These are phyloP conservation scores for Goniozus legneri DNA, from an alignment of 1,140 invertebrate genomes.

Conservation along the genomic window DNA sequence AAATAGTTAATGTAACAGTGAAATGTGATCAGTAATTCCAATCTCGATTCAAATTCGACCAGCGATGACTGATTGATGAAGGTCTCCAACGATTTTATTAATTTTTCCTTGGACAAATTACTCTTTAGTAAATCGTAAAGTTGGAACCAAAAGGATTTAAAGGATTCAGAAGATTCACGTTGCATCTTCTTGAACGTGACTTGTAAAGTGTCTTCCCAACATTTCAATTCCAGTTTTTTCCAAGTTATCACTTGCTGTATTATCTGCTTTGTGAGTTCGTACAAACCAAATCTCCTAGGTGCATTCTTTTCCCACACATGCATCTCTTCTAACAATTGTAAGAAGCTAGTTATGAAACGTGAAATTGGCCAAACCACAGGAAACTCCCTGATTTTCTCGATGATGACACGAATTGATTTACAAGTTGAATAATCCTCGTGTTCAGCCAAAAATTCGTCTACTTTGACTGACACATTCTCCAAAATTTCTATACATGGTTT, in stretches of 20 bases:
- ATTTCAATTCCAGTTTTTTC: conserved; percentile 85
- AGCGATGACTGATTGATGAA: conserved; percentile 84
- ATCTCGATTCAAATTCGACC: conserved; percentile 76
- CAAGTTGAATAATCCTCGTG: conserved; percentile 91
- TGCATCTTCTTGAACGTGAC: conserved; percentile 62
- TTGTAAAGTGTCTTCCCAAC: conserved; percentile 78
- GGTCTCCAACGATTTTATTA: conserved; percentile 61
- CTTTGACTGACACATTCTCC: conserved; percentile 59
- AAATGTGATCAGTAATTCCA: conserved; percentile 76
- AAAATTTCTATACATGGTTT: conserved; percentile 69
- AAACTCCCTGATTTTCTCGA: conserved; percentile 75
- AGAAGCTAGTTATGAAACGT: conserved; percentile 85
- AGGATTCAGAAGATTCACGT: conserved; percentile 70
- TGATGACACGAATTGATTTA: conserved; percentile 68
- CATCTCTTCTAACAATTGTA: conserved; percentile 78
- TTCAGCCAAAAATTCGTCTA: conserved; percentile 69
- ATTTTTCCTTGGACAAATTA: conserved; percentile 34
- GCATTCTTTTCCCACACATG: conserved; percentile 92
- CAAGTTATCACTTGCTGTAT: conserved; percentile 83
- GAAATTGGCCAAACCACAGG: conserved; percentile 78
- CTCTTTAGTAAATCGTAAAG: conserved; percentile 69
- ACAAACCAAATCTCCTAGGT: conserved; percentile 79
- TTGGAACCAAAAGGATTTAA: no score
- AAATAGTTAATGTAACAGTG: conserved; percentile 69
- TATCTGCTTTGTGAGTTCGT: conserved; percentile 65